phyloP scores from a whole-genome alignment of 2,888 invertebrate species.

The Tholera decimalis region DNA sequence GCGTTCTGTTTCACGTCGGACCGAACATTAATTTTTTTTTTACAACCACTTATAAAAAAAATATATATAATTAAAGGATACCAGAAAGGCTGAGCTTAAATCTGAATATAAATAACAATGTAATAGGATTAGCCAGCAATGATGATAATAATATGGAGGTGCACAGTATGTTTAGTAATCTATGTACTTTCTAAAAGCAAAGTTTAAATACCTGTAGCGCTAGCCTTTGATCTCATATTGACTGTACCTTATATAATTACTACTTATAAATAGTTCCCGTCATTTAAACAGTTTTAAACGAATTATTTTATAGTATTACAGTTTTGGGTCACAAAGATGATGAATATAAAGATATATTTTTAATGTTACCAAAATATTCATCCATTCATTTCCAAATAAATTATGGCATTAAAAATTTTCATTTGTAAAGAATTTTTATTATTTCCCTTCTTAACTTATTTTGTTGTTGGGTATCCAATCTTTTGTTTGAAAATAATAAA shows the following conservation, averaged over 20 bases:
- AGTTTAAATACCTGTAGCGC: not conserved
- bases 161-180: not conserved
- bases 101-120: slow-evolving; percentile 9
- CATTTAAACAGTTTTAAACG: not conserved
- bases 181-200: not conserved
- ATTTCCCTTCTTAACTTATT: not conserved
- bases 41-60: too few relatives aligned
- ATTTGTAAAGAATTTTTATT: not conserved
- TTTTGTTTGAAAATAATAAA: not conserved
- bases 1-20: too few relatives aligned
- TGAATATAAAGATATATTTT: not conserved
- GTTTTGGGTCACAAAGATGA: not conserved
- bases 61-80: too few relatives aligned
- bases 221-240: not conserved
- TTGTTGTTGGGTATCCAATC: not conserved
- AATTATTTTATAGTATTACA: not conserved
- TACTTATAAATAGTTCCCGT: not conserved
- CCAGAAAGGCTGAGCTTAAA: slow-evolving; percentile 41
- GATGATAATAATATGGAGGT: slow-evolving; percentile 15
- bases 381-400: not conserved
- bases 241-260: not conserved
- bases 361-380: not conserved
- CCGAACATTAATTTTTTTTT: too few relatives aligned
- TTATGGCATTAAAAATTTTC: not conserved
- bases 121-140: slow-evolving; percentile 12